Evolutionary conservation across 1,140 invertebrate genomes (phyloP), one percentile per base, ranked within the genome.

Genomic region (Gerris buenoi): DNA sequence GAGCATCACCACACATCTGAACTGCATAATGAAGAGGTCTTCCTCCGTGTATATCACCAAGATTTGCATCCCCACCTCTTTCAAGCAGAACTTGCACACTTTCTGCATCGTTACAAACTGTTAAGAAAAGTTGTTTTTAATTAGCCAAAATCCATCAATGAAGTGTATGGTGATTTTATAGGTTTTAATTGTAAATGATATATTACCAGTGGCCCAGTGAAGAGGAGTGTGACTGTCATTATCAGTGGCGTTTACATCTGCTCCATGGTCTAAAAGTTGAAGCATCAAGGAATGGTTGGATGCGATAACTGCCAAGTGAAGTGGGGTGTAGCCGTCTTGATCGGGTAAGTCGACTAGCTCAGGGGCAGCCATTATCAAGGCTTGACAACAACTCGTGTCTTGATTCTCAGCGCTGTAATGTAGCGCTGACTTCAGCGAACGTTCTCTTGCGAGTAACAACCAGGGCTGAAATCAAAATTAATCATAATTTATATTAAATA

Each of bases 1-100:
- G 33, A 18, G 18, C 33, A 22, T 87, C 85, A 1, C 89, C 92
- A 74, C 93, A 94, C 85, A 96, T 94, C 77, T 97, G 95, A 23
- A 95, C 93, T 0, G 95, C 95, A 79, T 98, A 99, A 77, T 99
- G 96, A 25, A 98, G 79, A 0, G 96, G 94, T 73, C 90, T 93
- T 13, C 95, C 96, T 2, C 92, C 91, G 75, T 97, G 93, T 66
- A 93, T 87, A 77, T 98, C 96, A 0, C 92, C 86, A 0, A 88
- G 89, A 0, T 89, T 88, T 15, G 92, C 83, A 70, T 88, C 84
- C 0, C 91, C 93, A 2, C 91, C 91, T 0, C 88, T 85, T 1
- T 87, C 85, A 63, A 97, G 77, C 3, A 98, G 85, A 0, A 93
- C 81, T 3, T 94, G 85, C 67, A 97, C 79, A 68, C 87, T 90